These are phyloP conservation scores for Acanthiza pusilla DNA, from an alignment of 2,797 vertebrate species.

Conservation along the genomic window DNA sequence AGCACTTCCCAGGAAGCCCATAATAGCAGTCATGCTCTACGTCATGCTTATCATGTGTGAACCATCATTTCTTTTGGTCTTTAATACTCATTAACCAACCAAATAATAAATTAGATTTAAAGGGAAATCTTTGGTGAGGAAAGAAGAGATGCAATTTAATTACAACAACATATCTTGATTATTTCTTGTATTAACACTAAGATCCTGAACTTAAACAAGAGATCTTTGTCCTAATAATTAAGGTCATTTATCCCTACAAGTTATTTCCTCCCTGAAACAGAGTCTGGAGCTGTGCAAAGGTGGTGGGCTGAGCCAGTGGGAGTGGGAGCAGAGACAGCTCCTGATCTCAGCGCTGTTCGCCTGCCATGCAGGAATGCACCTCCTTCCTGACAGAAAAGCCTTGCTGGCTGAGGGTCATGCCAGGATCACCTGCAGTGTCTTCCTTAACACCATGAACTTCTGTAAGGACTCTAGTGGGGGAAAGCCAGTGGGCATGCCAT, in stretches of 20 bases:
- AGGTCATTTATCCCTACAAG: not conserved
- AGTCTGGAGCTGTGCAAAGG: not conserved
- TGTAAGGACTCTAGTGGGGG: fast-evolving
- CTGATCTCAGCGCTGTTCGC: not conserved
- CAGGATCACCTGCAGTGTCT: not conserved
- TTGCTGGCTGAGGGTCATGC: not conserved
- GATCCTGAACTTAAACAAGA: not conserved
- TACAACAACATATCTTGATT: constrained; percentile 19
- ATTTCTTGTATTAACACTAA: not conserved
- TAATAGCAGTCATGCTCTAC: not conserved
- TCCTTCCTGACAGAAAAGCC: not conserved
- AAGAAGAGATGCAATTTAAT: not conserved
- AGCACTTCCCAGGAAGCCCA: not conserved
- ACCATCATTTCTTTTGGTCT: not conserved
- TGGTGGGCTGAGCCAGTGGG: not conserved
- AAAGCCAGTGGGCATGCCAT: not conserved
- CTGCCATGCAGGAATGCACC: not conserved
- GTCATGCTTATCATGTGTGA: not conserved
- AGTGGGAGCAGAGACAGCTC: not conserved
- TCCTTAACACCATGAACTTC: not conserved
- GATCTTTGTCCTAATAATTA: constrained; percentile 27
- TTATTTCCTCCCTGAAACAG: constrained; percentile 4
- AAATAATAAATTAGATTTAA: constrained; percentile 20
- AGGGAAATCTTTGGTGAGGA: not conserved
- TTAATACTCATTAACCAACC: not conserved